Base-by-base conservation (phyloP, 2,797 vertebrate species). In the Lepilemur septentrionalis region DNA sequence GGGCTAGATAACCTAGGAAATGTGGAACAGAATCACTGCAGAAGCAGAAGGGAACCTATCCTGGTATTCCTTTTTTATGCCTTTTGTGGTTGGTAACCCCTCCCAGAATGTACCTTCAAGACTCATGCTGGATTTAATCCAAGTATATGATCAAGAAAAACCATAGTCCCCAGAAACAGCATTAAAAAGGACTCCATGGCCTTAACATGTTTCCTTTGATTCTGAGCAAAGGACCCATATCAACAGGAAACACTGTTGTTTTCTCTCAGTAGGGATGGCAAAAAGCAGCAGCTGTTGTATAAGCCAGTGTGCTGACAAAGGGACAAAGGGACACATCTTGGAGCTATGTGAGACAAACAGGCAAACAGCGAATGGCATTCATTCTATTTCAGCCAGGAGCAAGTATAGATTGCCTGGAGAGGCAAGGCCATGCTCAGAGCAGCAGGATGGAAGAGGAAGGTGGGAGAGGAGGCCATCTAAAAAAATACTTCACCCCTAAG, bases 161-260 rank as follows among this genome's bases (percentile, higher is more conserved):
- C 25, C 84, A 91, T 67, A 89, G 91, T 96, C 96, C 85, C 97
- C 83, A 97, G 96, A 97, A 90, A 96, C 95, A 97, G 96, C 90
- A 97, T 97, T 98, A 95, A 96, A 98, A 98, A 97, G 92, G 93
- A 94, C 88, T 97, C 95, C 97, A 73, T 35, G n/a, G 93, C 92
- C 96, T 97, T 96, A 97, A 97, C 97, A 97, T 92, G 96, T 95
- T 98, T 97, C 35, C 80, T 98, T 98, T 98, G 97, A 98, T 98
- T 97, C 95, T 46, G 72, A 88, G 93, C 87, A 98, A 95, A 92
- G 59, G 76, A 92, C 70, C 81, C 96, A 73, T 65, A 97, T 90
- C 97, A 76, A 52, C 80, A 97, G 97, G 98, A 98, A 98, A 98
- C 93, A 94, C 78, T 70, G 63, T 61, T 97, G 89, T 97, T 97